A percentile compares a stretch with the other conserved stretches of the same genome.
Evolutionary conservation across 2,113 vertebrate species (phyloP).

Genomic region (Perognathus longimembris): DNA sequence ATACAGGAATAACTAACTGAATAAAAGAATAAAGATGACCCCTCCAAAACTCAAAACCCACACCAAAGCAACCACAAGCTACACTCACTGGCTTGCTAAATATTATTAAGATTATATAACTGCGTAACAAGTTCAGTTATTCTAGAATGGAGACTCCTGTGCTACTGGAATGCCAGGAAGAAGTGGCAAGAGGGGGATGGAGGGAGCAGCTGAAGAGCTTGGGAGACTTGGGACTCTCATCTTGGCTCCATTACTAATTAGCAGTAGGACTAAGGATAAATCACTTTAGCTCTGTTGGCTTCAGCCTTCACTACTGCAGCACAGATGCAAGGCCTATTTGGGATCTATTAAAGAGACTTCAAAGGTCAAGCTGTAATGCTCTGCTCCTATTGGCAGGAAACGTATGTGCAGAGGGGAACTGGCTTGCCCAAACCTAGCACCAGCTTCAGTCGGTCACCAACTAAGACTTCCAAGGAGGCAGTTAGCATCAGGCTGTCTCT

Average conservation of each 20-base stretch:
- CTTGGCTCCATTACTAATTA: constrained; percentile 48
- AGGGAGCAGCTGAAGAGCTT: accelerated
- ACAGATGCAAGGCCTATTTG: neutral
- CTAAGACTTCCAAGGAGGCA: neutral
- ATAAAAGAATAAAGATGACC: neutral
- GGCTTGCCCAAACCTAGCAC: neutral
- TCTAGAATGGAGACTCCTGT: neutral
- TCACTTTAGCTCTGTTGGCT: neutral
- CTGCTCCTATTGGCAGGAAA: neutral
- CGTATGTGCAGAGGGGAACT: too few species aligned
- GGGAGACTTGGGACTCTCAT: neutral
- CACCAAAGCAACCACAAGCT: constrained; percentile 21
- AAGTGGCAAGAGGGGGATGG: neutral
- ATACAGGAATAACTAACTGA: neutral
- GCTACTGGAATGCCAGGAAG: neutral
- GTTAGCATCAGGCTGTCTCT: neutral
- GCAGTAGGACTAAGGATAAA: neutral
- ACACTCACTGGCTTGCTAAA: neutral
- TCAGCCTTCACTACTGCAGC: neutral
- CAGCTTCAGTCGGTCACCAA: neutral
- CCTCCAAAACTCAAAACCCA: too few species aligned
- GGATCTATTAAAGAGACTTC: neutral
- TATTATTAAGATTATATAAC: neutral
- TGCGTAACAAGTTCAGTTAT: neutral
- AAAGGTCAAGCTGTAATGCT: neutral